A percentile compares a stretch with the other conserved stretches of the same genome.
Evolutionary conservation across 2,888 invertebrate species (phyloP).

Genomic region (Cheilosia urbana): DNA sequence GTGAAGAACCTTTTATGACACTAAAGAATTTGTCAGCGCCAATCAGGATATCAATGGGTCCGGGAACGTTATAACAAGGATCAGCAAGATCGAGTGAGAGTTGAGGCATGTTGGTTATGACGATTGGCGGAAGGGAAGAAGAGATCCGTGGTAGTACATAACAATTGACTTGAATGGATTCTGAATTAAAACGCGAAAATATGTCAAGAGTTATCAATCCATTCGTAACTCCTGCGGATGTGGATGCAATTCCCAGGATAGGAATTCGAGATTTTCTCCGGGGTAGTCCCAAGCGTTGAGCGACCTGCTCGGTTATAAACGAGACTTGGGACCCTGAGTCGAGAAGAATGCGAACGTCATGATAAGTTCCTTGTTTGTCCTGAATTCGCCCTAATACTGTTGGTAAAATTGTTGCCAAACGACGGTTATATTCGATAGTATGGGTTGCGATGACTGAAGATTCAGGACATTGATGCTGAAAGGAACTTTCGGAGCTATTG

Average conservation of each 20-base stretch:
- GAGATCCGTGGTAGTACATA: neutral
- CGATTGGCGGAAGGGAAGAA: neutral
- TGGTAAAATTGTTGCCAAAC: no score
- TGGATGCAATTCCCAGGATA: conserved; percentile 24
- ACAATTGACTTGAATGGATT: neutral
- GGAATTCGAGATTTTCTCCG: conserved; percentile 19
- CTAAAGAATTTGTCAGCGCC: conserved; percentile 7
- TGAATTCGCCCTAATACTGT: no score
- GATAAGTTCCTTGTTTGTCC: no score
- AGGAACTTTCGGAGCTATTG: no score
- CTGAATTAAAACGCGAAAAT: neutral
- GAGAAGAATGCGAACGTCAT: neutral
- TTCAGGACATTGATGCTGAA: no score
- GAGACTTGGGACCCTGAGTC: conserved; percentile 18
- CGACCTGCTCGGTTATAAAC: conserved; percentile 23
- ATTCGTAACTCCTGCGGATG: conserved; percentile 24
- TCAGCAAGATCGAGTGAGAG: neutral
- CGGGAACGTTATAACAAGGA: conserved; percentile 11
- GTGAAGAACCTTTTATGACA: neutral
- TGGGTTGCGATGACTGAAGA: no score
- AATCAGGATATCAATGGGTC: conserved; percentile 44
- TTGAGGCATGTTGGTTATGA: neutral
- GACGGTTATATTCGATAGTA: no score
- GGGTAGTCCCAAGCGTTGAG: conserved; percentile 11
- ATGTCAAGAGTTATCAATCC: conserved; percentile 4